Conservation (phyloP, 2,797 vertebrate species). For the Hemibagrus guttatus region DNA sequence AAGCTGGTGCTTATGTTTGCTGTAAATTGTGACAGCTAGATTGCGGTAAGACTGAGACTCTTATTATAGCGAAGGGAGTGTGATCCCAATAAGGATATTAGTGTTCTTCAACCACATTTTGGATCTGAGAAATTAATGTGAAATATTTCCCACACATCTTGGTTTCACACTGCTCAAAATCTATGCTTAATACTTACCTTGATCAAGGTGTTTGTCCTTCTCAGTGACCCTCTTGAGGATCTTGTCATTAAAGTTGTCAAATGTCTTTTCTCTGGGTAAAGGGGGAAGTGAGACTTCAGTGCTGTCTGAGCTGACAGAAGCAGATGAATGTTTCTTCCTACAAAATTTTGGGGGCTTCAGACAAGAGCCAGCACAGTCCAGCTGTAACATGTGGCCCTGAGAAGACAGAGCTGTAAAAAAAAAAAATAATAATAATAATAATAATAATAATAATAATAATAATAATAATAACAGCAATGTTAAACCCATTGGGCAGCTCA, state of each 20-base stretch:
- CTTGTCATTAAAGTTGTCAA: slow-evolving; percentile 72
- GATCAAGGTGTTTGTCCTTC: slow-evolving; percentile 73
- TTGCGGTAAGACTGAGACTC: not conserved
- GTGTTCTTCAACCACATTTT: not conserved
- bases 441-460: too few relatives aligned
- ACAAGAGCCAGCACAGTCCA: slow-evolving; percentile 63
- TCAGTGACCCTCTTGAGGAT: slow-evolving; percentile 72
- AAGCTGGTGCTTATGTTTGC: not conserved
- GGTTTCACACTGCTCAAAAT: not conserved
- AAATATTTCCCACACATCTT: not conserved
- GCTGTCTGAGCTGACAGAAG: slow-evolving; percentile 68
- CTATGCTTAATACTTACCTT: slow-evolving; percentile 47
- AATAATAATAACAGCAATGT: not conserved
- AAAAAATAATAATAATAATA: too few relatives aligned
- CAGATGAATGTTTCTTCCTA: slow-evolving; percentile 73
- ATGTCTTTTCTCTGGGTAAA: slow-evolving; percentile 65
- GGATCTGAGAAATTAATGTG: not conserved
- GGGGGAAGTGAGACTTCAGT: slow-evolving; percentile 65
- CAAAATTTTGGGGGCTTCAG: slow-evolving; percentile 69
- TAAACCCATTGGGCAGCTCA: not conserved
- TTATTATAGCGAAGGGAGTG: not conserved
- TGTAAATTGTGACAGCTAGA: not conserved
- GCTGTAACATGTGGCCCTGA: slow-evolving; percentile 67
- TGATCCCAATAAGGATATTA: not conserved
- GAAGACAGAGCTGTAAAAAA: slow-evolving; percentile 62